phyloP scores from a whole-genome alignment of 2,797 vertebrate genomes.

The Pseudomugil gertrudae region DNA sequence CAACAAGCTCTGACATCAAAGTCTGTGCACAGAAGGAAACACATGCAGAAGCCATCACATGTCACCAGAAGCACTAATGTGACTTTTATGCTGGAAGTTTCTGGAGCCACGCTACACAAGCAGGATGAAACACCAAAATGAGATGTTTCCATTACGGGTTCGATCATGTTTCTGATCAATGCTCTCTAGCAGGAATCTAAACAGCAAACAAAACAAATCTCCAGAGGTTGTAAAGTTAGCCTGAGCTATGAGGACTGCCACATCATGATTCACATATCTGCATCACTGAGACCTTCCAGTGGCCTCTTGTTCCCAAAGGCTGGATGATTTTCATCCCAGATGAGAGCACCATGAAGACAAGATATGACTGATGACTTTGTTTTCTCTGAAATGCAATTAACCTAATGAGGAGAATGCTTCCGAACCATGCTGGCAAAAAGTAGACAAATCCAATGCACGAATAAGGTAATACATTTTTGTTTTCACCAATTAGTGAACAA shows the following conservation, averaged over 20 bases:
- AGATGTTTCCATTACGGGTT: not conserved
- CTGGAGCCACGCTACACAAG: not conserved
- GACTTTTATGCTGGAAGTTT: not conserved
- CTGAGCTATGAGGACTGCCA: not conserved
- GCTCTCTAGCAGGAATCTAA: not conserved
- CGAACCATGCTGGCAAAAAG: not conserved
- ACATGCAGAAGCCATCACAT: not conserved
- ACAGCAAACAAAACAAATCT: not conserved
- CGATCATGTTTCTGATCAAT: not conserved
- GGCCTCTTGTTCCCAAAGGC: not conserved
- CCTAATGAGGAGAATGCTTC: not conserved
- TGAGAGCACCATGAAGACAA: not conserved
- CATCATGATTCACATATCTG: not conserved
- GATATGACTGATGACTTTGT: not conserved
- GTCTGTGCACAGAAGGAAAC: not conserved
- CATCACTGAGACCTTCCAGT: not conserved
- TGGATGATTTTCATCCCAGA: not conserved
- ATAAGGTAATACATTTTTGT: not conserved
- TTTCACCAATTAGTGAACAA: not conserved
- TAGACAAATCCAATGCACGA: not conserved
- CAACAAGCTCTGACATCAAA: conserved; percentile 2
- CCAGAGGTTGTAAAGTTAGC: not conserved
- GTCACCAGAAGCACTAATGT: not conserved
- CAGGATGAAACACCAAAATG: not conserved
- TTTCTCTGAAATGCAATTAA: not conserved